A percentile compares a stretch with the other conserved stretches of the same genome.
phyloP scores from a whole-genome alignment of 2,113 vertebrate genomes.

The Passer domesticus region DNA sequence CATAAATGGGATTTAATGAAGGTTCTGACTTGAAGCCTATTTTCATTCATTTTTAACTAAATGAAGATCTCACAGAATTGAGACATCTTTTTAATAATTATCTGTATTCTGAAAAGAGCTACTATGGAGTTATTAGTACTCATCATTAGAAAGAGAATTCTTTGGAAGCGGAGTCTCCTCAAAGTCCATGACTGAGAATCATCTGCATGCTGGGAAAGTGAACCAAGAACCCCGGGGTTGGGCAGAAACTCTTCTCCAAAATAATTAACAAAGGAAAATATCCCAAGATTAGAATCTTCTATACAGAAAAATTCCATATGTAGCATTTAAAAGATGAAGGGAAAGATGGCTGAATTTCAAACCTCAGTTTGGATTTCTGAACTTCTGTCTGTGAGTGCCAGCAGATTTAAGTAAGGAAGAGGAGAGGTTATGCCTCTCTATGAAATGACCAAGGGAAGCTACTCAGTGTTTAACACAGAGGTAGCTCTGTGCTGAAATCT shows the following conservation, averaged over 20 bases:
- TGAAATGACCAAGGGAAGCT: not conserved
- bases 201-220: not conserved
- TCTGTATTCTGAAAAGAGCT: not conserved
- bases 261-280: not conserved
- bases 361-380: not conserved
- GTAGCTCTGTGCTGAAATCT: not conserved
- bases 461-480: not conserved
- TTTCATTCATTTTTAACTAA: not conserved
- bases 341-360: not conserved
- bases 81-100: not conserved
- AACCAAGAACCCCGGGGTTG: not conserved
- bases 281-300: not conserved
- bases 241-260: conserved; percentile 18
- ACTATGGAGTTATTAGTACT: not conserved
- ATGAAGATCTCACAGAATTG: not conserved
- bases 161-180: not conserved
- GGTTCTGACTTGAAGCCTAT: not conserved
- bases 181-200: not conserved
- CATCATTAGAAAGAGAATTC: not conserved
- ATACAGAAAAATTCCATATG: not conserved
- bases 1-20: not conserved
- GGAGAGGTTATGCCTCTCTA: not conserved
- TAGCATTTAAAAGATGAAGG: not conserved
- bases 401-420: not conserved
- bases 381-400: not conserved